phyloP scores from a whole-genome alignment of 2,113 vertebrate species.

The Amphiprion ocellaris region DNA sequence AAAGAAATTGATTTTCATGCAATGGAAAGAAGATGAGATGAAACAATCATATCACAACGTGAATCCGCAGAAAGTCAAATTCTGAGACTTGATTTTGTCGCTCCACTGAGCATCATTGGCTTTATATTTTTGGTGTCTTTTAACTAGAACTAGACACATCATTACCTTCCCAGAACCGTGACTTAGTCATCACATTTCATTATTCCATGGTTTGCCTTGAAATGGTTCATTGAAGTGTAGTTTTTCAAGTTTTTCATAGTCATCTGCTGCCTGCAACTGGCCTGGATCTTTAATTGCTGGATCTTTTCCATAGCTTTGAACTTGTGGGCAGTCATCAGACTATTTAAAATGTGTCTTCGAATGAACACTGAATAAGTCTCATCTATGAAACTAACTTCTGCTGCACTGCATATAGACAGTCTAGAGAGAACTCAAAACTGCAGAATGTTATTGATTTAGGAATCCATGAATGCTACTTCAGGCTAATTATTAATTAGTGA shows the following conservation, averaged over 20 bases:
- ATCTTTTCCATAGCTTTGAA: background rate
- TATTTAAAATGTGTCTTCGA: background rate
- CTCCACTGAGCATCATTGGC: too few species aligned
- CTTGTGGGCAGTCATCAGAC: too few species aligned
- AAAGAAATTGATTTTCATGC: background rate
- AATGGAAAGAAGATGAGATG: background rate
- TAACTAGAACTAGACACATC: too few species aligned
- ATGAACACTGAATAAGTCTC: too few species aligned
- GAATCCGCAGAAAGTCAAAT: background rate
- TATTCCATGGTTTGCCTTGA: background rate
- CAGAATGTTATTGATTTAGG: background rate
- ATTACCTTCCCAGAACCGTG: background rate
- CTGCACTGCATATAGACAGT: too few species aligned
- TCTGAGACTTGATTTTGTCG: too few species aligned
- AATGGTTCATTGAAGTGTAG: background rate
- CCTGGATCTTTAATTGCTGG: background rate
- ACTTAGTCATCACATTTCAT: background rate
- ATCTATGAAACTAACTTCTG: too few species aligned
- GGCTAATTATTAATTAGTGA: background rate
- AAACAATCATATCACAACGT: background rate
- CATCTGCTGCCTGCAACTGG: background rate
- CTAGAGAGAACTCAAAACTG: background rate
- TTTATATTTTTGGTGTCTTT: too few species aligned
- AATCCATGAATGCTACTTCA: background rate
- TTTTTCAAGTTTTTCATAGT: slow-evolving; percentile 6